Evolutionary conservation across 2,113 vertebrate genomes (phyloP), one percentile per base, ranked within the genome.

Genomic region (Sprattus sprattus): DNA sequence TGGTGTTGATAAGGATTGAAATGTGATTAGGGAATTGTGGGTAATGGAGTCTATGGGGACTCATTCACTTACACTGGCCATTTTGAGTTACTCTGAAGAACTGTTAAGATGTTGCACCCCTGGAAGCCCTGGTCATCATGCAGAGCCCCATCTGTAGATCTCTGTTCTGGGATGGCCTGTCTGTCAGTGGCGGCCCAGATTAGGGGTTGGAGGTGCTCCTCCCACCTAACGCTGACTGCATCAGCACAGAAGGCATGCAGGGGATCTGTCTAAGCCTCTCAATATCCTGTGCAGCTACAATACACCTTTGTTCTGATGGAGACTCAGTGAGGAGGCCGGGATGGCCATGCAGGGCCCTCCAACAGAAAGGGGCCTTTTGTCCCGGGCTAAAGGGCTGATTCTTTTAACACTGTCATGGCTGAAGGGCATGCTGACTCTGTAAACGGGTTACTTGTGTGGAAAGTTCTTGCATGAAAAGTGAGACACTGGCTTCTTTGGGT

Each of bases 181-280:
- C 28, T 32, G 25, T 32, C 71, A 78, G 13, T 32, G 25, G 25
- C n/a, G 9, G 11, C 32, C 71, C 71, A 39, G 3, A 78, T 78
- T 13, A 39, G 71, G 71, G 71, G 32, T 28, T 78, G 28, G 32
- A 16, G 71, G 28, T 39, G 1, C 32, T 78, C 71, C 71, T 78
- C 71, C 71, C 71, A 1, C 28, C 71, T n/a, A n/a, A n/a, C 39
- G 15, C 28, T 78, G 71, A 32, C 60, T 67, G 7, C 2, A 13
- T 85, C n/a, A 18, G 85, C 81, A n/a, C 49, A 67, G 86, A 64
- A 45, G 89, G 83, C 85, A 84, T 46, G 32, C 7, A 7, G 82
- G 22, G 89, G 89, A 90, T 92, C 85, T 64, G 89, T 89, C 83
- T 71, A 83, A 92, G 85, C 89, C 84, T 88, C 67, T 50, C 85